Conservation (phyloP, 2,113 vertebrate species). For the Megaleporinus macrocephalus region DNA sequence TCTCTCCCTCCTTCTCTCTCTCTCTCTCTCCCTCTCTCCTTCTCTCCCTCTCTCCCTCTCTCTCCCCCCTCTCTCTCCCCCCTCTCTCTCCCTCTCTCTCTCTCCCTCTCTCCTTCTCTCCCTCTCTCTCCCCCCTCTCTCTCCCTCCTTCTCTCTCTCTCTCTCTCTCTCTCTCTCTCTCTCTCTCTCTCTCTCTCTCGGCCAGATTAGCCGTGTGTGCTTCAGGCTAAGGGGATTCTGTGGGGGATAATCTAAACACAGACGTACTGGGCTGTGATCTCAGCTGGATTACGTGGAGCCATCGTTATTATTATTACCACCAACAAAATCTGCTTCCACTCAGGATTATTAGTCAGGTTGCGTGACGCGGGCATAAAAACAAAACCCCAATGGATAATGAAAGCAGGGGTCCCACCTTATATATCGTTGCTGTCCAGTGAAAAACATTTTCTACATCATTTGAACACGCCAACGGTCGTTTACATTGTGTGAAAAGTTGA, state of each 20-base stretch:
- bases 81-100: conserved; percentile 15
- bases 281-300: neutral
- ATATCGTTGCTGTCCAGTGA: no score
- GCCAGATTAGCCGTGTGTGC: conserved; percentile 50
- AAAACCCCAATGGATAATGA: neutral
- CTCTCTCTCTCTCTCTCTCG: conserved; percentile 13
- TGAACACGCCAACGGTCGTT: no score
- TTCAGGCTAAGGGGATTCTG: conserved; percentile 49
- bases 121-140: conserved; percentile 11
- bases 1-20: conserved; percentile 20
- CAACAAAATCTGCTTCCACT: neutral
- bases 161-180: no score
- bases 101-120: conserved; percentile 8
- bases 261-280: conserved; percentile 23
- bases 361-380: neutral
- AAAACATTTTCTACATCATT: no score
- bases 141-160: conserved; percentile 14
- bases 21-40: conserved; percentile 8
- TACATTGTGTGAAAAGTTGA: no score
- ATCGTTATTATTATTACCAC: neutral
- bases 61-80: conserved; percentile 9
- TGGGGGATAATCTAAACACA: conserved; percentile 46
- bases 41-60: conserved; percentile 16
- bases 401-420: no score
- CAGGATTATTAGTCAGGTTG: neutral